A percentile compares a stretch with the other conserved stretches of the same genome.
Evolutionary conservation across 2,888 invertebrate species (phyloP).

Genomic region (Petrolisthes cinctipes): DNA sequence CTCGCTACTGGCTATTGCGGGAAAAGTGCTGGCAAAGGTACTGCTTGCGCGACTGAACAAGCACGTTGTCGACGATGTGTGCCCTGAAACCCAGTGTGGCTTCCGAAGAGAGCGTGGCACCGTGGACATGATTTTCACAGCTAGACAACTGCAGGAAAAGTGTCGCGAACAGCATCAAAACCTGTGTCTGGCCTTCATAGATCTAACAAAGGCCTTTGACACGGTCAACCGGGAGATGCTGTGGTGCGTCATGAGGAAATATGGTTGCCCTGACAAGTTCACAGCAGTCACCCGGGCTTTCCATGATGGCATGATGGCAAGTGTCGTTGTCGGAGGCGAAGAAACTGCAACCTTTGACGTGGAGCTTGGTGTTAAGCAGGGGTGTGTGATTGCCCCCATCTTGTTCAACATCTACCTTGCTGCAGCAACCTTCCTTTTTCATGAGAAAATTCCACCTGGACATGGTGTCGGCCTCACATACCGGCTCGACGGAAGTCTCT

Average conservation of each 20-base stretch:
- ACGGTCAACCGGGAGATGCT: neutral
- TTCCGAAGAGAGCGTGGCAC: conserved; percentile 14
- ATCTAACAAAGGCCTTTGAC: conserved; percentile 23
- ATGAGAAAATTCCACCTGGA: no score
- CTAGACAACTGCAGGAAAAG: conserved; percentile 5
- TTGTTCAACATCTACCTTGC: neutral
- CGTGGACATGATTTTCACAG: conserved; percentile 16
- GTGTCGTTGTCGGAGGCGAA: neutral
- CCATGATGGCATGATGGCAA: neutral
- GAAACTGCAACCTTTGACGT: neutral
- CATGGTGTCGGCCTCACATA: no score
- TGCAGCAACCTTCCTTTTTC: no score
- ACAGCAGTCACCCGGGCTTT: neutral
- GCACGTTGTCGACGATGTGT: neutral
- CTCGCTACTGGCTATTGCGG: neutral
- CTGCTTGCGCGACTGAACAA: neutral
- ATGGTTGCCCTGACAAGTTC: neutral
- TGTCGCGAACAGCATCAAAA: neutral
- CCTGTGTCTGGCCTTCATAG: neutral
- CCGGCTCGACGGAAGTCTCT: no score
- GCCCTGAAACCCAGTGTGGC: conserved; percentile 20
- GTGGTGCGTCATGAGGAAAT: neutral
- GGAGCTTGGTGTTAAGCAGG: neutral
- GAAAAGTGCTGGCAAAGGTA: neutral
- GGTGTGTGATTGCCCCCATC: neutral